phyloP scores from a whole-genome alignment of 1,140 invertebrate species.

The Lordiphosa clarofinis region DNA sequence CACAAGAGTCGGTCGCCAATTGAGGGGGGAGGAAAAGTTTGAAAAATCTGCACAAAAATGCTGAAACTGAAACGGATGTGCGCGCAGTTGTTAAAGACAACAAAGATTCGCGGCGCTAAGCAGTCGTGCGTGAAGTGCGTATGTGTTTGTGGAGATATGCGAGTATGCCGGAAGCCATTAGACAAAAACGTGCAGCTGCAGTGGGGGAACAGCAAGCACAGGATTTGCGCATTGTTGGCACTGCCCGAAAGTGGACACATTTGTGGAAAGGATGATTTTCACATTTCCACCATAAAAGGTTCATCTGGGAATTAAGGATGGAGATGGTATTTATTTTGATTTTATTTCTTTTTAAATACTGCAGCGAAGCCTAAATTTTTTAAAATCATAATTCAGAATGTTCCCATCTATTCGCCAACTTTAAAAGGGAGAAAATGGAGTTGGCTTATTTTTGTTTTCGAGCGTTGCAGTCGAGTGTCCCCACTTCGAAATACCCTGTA shows the following conservation, averaged over 20 bases:
- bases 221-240: slow-evolving; percentile 72
- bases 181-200: slow-evolving; percentile 72
- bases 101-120: slow-evolving; percentile 74
- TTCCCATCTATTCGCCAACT: too few relatives aligned
- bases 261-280: slow-evolving; percentile 22
- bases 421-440: too few relatives aligned
- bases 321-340: too few relatives aligned
- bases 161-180: slow-evolving; percentile 69
- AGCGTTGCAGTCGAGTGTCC: too few relatives aligned
- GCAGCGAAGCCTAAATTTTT: too few relatives aligned
- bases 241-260: slow-evolving; percentile 67
- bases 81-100: slow-evolving; percentile 67
- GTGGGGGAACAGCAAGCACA: slow-evolving; percentile 19
- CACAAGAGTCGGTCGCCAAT: slow-evolving; percentile 6
- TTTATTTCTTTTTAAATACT: too few relatives aligned
- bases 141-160: slow-evolving; percentile 19
- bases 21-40: not conserved
- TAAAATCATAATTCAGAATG: too few relatives aligned
- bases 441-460: too few relatives aligned
- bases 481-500: too few relatives aligned
- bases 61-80: slow-evolving; percentile 58
- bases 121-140: slow-evolving; percentile 67
- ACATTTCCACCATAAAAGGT: not conserved
- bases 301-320: too few relatives aligned
- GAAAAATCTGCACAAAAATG: not conserved